Base-by-base conservation (phyloP, 35 echinoderm and acorn worm species). In the Nesometra sesokonis region DNA sequence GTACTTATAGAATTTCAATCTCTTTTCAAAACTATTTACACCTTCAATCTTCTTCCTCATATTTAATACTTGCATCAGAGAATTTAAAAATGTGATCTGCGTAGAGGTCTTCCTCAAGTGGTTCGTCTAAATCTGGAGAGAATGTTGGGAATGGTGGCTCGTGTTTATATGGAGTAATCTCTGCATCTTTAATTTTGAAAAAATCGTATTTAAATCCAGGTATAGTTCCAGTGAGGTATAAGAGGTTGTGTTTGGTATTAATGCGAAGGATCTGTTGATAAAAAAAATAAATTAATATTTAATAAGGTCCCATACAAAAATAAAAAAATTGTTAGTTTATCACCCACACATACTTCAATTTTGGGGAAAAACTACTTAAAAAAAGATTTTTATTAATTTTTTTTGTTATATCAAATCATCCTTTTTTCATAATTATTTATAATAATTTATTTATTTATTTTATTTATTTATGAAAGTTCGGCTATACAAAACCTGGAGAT, bases 181-280 rank as follows among this genome's bases (percentile, higher is more conserved):
- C 32, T 23, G 90, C 88, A 37, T 99, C 96, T 82, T 94, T 94
- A 57, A 99, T 37, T 40, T 88, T 93, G 23, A 94, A 80, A 15
- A 94, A 94, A 46, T 87, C 87, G 19, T 47, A 80, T 37, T 86
- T 88, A 43, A 81, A 85, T 0, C 96, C 96, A 17, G 85, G 78
- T 0, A 92, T 76, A 52, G 31, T 77, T 34, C 96, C 96, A 13
- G 88, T 40, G 15, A 99, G 34, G 80, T 94, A 99, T 23, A 99
- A 83, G 23, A 99, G 89, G 47, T 99, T 99, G 78, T 99, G 85
- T 57, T 87, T 99, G 29, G 92, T 99, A 80, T 99, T 94, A 3
- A 99, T 86, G 43, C 96, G 79, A 77, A 84, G 86, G 5, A 99
- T 89, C 96, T 99, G 86, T 47, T 32, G n/a, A 77, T n/a, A n/a